Base-by-base conservation (phyloP, 2,113 vertebrate genomes). In the Cyanoramphus novaezelandiae region DNA sequence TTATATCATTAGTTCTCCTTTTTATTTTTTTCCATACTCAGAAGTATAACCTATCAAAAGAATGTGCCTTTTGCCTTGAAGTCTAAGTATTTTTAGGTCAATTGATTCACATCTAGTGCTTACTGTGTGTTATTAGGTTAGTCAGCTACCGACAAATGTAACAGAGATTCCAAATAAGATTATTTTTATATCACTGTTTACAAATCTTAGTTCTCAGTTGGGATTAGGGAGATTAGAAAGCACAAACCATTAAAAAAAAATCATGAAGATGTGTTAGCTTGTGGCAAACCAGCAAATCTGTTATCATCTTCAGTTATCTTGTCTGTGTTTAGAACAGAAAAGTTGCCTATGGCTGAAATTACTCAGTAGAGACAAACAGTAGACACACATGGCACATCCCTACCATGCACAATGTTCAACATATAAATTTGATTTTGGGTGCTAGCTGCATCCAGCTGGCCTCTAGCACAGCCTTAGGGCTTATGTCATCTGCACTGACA, bases 111-210 rank as follows among this genome's bases (percentile, higher is more conserved):
- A 82, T 81, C 84, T 93, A 69, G 89, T 59, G 39, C 63, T 79
- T 81, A 87, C 67, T 62, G 27, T 62, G 77, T 76, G 35, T 88
- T 96, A 96, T 77, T 87, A 86, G 76, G 74, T 94, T 94, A 90
- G 86, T 85, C 75, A 91, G 52, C 49, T 74, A 67, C 43, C 81
- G 84, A 87, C 39, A 94, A 84, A 95, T 94, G 59, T 89, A 81
- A 79, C 41, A 92, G 39, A 82, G 59, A 92, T 92, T 90, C 79
- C 63, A 88, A 92, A 91, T 47, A 92, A 83, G 92, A 92, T 95
- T 96, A 92, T 93, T 96, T 92, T 94, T 93, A 77, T 91, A 95
- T 69, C 77, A 81, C 41, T 88, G 47, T 85, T 94, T 90, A 91
- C 60, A 85, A 89, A 95, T 95, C 43, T 84, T 70, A 95, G 55